These are phyloP conservation scores for Calliopsis andreniformis DNA, from an alignment of 1,140 invertebrate genomes.

Conservation along the genomic window DNA sequence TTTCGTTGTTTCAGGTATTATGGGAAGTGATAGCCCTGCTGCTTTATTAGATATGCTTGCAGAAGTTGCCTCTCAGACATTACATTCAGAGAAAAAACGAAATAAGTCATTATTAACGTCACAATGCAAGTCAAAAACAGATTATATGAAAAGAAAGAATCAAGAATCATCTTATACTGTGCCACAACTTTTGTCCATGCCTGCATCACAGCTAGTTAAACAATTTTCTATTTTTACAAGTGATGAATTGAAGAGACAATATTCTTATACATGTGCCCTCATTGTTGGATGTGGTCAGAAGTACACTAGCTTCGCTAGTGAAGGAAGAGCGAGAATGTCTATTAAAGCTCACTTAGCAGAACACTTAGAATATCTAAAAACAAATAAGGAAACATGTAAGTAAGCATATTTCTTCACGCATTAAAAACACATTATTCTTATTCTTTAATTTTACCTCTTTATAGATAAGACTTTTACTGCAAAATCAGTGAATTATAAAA, in stretches of 20 bases:
- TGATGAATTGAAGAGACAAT: slow-evolving; percentile 83
- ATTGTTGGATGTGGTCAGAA: slow-evolving; percentile 80
- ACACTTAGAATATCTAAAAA: slow-evolving; percentile 80
- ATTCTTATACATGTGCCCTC: slow-evolving; percentile 82
- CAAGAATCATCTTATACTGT: slow-evolving; percentile 77
- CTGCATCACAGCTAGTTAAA: slow-evolving; percentile 82
- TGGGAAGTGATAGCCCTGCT: slow-evolving; percentile 75
- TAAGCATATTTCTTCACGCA: slow-evolving; percentile 19
- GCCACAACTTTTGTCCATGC: slow-evolving; percentile 81
- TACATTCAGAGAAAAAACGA: slow-evolving; percentile 78
- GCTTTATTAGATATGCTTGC: slow-evolving; percentile 81
- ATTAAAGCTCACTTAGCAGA: slow-evolving; percentile 82
- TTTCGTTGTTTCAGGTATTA: slow-evolving; percentile 65
- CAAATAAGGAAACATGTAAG: slow-evolving; percentile 73
- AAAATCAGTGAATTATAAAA: slow-evolving; percentile 67
- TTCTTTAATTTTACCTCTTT: slow-evolving; percentile 51
- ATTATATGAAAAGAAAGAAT: slow-evolving; percentile 65
- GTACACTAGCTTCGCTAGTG: slow-evolving; percentile 84
- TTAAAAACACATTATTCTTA: slow-evolving; percentile 23
- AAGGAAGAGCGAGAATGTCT: slow-evolving; percentile 81
- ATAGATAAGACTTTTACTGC: slow-evolving; percentile 72
- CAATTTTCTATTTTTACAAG: slow-evolving; percentile 83
- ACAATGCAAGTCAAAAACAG: slow-evolving; percentile 63
- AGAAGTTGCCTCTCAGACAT: slow-evolving; percentile 81
- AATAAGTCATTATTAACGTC: slow-evolving; percentile 63